phyloP scores from a whole-genome alignment of 2,888 invertebrate genomes.

The Drosophila nr. fundita region DNA sequence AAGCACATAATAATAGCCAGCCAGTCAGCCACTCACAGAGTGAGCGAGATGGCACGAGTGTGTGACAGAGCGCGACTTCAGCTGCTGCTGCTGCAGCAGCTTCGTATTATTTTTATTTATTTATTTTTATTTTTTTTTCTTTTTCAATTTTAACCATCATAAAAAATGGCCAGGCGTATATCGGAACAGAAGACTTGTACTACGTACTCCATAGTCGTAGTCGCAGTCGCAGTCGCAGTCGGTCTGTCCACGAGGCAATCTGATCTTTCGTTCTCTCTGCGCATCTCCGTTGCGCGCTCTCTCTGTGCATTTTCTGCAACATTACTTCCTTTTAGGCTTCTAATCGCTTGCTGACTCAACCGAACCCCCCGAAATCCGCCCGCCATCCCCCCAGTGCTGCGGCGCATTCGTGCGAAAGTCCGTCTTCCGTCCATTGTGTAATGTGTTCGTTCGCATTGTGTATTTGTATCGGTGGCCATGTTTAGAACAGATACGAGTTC shows the following conservation, averaged over 20 bases:
- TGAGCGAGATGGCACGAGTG: slow-evolving; percentile 10
- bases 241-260: slow-evolving; percentile 66
- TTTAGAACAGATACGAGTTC: slow-evolving; percentile 67
- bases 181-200: slow-evolving; percentile 22
- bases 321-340: slow-evolving; percentile 81
- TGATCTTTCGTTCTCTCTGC: slow-evolving; percentile 41
- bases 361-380: not conserved
- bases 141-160: slow-evolving; percentile 73
- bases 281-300: slow-evolving; percentile 12
- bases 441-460: slow-evolving; percentile 67
- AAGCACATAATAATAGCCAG: slow-evolving; percentile 64
- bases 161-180: slow-evolving; percentile 64
- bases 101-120: slow-evolving; percentile 40
- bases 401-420: slow-evolving; percentile 79
- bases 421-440: slow-evolving; percentile 44
- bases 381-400: slow-evolving; percentile 11
- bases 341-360: slow-evolving; percentile 78
- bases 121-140: slow-evolving; percentile 2
- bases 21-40: slow-evolving; percentile 17
- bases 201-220: slow-evolving; percentile 12
- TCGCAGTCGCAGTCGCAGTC: slow-evolving; percentile 47
- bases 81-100: slow-evolving; percentile 42
- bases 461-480: slow-evolving; percentile 64
- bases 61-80: slow-evolving; percentile 30
- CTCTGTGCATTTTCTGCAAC: slow-evolving; percentile 77